A percentile compares a stretch with the other conserved stretches of the same genome.
Evolutionary conservation across 1,140 invertebrate species (phyloP).

Genomic region (Solenopsis invicta): DNA sequence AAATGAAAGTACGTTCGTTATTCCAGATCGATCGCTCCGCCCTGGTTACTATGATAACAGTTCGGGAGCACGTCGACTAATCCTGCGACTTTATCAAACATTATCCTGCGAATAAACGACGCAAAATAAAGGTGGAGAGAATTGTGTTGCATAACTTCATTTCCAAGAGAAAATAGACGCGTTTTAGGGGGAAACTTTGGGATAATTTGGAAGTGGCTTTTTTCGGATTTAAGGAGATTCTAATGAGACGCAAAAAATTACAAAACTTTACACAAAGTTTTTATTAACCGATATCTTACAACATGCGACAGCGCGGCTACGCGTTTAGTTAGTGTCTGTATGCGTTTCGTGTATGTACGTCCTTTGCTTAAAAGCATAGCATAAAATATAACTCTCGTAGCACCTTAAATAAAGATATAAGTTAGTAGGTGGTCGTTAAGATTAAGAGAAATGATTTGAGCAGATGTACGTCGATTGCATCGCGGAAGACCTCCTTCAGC

Average conservation of each 20-base stretch:
- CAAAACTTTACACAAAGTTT: conserved; percentile 76
- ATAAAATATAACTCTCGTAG: conserved; percentile 70
- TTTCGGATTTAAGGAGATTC: not conserved
- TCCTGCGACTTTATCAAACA: not conserved
- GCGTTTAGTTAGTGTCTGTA: conserved; percentile 59
- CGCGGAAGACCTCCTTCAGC: conserved; percentile 44
- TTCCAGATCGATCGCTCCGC: not conserved
- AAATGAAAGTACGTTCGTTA: conserved; percentile 56
- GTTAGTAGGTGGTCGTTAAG: conserved; percentile 39
- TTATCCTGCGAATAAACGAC: not conserved
- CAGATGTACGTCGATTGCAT: conserved; percentile 20
- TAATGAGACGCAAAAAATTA: conserved; percentile 56
- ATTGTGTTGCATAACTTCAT: conserved; percentile 14
- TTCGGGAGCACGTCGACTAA: not conserved
- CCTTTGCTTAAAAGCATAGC: conserved; percentile 61
- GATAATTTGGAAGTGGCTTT: not conserved
- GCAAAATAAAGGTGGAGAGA: not conserved
- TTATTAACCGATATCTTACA: conserved; percentile 78
- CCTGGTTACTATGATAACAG: not conserved
- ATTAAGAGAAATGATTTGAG: conserved; percentile 37
- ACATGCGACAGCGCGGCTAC: conserved; percentile 50
- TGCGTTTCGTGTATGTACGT: conserved; percentile 38
- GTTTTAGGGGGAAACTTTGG: not conserved
- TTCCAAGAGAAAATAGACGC: too few species aligned
- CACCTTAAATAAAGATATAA: conserved; percentile 70